Percentiles rank a stretch among this genome's conserved stretches.
Evolutionary conservation across 2,113 vertebrate species (phyloP).

Genomic region (Grammomys surdaster): DNA sequence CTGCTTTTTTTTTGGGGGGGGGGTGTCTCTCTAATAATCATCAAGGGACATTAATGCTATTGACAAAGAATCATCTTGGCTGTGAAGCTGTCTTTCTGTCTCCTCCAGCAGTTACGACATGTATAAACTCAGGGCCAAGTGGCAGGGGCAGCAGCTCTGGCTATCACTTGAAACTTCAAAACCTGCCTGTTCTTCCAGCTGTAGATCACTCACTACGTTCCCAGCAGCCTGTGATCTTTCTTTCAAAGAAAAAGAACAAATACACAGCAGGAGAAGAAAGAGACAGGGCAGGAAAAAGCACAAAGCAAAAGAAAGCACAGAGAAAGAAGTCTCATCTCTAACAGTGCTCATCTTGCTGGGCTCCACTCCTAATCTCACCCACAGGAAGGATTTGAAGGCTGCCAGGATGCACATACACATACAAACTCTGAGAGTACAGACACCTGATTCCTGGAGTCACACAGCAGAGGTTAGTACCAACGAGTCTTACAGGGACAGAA

Average conservation of each 20-base stretch:
- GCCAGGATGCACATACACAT: background rate
- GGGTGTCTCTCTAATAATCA: conserved; percentile 15
- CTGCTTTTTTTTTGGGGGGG: background rate
- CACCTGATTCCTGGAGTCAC: background rate
- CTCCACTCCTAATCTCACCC: background rate
- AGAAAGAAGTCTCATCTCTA: background rate
- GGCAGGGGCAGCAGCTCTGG: conserved; percentile 29
- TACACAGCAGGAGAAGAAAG: background rate
- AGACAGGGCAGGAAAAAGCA: background rate
- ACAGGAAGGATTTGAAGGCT: background rate
- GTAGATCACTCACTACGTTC: conserved; percentile 14
- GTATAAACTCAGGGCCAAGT: conserved; percentile 37
- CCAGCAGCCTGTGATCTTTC: background rate
- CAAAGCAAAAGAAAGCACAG: background rate
- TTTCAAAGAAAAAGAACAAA: conserved; percentile 43
- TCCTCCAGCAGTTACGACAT: conserved; percentile 32
- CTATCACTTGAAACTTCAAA: conserved; percentile 38
- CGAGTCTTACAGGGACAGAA: background rate
- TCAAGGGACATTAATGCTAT: background rate
- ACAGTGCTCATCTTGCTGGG: background rate
- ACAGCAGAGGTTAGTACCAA: background rate
- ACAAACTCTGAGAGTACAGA: background rate
- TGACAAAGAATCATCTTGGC: conserved; percentile 39
- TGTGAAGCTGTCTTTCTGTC: conserved; percentile 47
- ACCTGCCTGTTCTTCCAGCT: conserved; percentile 5